A percentile compares a stretch with the other conserved stretches of the same genome.
These are phyloP conservation scores for Pluvianellus socialis DNA, from an alignment of 2,113 vertebrate genomes.

Conservation along the genomic window DNA sequence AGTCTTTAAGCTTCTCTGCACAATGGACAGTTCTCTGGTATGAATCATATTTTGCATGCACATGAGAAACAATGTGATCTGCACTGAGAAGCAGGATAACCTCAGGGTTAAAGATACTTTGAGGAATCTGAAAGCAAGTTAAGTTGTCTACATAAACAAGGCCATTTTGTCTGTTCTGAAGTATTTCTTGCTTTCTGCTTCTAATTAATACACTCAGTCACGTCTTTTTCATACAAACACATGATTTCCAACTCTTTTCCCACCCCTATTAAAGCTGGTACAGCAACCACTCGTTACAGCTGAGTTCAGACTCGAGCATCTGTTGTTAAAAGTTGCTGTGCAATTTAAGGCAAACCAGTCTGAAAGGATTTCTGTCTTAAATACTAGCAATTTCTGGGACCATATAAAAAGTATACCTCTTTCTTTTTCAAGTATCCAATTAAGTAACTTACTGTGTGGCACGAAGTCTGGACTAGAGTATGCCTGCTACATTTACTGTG, in stretches of 20 bases:
- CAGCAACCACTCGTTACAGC: neutral
- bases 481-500: neutral
- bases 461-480: neutral
- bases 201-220: neutral
- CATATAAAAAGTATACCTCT: neutral
- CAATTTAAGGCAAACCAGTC: neutral
- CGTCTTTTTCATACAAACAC: neutral
- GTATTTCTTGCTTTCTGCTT: neutral
- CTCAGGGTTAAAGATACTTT: neutral
- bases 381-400: neutral
- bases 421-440: neutral
- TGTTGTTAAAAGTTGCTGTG: neutral
- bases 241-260: neutral
- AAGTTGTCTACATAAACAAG: neutral
- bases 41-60: fast-evolving
- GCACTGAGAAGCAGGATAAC: neutral
- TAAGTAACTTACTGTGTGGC: neutral
- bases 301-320: neutral
- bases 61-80: neutral
- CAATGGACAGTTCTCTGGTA: neutral
- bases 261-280: neutral
- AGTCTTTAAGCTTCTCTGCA: neutral
- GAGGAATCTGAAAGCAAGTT: neutral
- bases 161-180: neutral
- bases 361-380: neutral